Evolutionary conservation across 1,140 invertebrate genomes (phyloP).

Genomic region (Euura saliciscinereae): DNA sequence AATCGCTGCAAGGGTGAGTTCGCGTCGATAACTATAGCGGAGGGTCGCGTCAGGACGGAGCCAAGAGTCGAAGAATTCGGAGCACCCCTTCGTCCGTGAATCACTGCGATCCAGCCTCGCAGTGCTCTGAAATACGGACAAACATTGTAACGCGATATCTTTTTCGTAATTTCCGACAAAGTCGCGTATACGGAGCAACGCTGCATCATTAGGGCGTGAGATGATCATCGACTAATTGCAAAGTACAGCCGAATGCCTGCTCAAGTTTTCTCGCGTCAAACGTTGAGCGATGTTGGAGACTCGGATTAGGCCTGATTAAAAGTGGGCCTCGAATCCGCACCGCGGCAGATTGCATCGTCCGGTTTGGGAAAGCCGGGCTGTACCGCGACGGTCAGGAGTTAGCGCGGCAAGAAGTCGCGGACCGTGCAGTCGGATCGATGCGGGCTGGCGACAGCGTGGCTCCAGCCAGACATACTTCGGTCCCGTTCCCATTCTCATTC

Average conservation of each 20-base stretch:
- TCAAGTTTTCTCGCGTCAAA: too few relatives aligned
- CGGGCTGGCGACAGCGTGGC: conserved; percentile 3
- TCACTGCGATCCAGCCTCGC: neutral
- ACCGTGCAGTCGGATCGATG: neutral
- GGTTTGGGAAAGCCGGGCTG: neutral
- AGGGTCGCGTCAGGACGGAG: neutral
- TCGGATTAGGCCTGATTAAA: too few relatives aligned
- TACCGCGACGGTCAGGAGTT: neutral
- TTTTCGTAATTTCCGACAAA: too few relatives aligned
- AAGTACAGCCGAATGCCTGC: too few relatives aligned
- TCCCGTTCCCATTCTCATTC: neutral
- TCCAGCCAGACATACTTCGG: neutral
- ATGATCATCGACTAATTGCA: too few relatives aligned
- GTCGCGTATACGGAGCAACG: too few relatives aligned
- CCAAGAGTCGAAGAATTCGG: neutral
- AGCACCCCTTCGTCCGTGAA: neutral
- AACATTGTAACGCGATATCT: too few relatives aligned
- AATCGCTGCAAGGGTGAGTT: neutral
- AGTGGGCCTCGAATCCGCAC: neutral
- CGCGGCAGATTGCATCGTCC: neutral
- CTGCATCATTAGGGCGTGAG: too few relatives aligned
- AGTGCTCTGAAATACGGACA: too few relatives aligned
- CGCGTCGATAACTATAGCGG: neutral
- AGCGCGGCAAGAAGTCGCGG: conserved; percentile 6
- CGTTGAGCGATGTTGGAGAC: too few relatives aligned